Evolutionary conservation across 1,140 invertebrate genomes (phyloP).

Genomic region (Sycophaga agraensis): DNA sequence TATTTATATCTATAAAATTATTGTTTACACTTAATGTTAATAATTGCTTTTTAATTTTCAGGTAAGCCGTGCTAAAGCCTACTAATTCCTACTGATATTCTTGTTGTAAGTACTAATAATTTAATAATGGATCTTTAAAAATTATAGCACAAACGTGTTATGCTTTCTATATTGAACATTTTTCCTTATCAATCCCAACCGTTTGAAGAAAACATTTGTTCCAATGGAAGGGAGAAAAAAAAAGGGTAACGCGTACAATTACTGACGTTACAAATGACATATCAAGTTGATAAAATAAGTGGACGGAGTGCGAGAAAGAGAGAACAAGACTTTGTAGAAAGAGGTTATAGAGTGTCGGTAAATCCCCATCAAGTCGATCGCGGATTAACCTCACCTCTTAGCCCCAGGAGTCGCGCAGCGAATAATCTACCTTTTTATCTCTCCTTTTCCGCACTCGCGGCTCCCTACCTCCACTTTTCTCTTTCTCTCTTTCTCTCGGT

Average conservation of each 20-base stretch:
- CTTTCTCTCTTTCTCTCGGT: conserved; percentile 24
- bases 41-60: too few relatives aligned
- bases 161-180: too few relatives aligned
- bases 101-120: too few relatives aligned
- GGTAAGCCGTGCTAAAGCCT: too few relatives aligned
- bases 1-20: too few relatives aligned
- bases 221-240: conserved; percentile 8
- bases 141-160: too few relatives aligned
- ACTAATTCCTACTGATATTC: too few relatives aligned
- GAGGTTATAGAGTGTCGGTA: conserved; percentile 31
- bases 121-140: too few relatives aligned
- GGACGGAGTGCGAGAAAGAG: background rate
- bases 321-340: conserved; percentile 15
- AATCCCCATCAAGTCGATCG: conserved; percentile 28
- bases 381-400: conserved; percentile 30
- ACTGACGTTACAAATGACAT: too few relatives aligned
- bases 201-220: too few relatives aligned
- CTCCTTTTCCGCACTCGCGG: conserved; percentile 15
- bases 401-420: conserved; percentile 1
- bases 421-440: conserved; percentile 1
- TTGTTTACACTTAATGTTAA: too few relatives aligned
- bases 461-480: conserved; percentile 24
- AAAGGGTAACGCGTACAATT: conserved; percentile 27
- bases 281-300: conserved; percentile 21
- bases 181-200: too few relatives aligned